Evolutionary conservation across 2,888 invertebrate genomes (phyloP).

Genomic region (Ctenicera cuprea): DNA sequence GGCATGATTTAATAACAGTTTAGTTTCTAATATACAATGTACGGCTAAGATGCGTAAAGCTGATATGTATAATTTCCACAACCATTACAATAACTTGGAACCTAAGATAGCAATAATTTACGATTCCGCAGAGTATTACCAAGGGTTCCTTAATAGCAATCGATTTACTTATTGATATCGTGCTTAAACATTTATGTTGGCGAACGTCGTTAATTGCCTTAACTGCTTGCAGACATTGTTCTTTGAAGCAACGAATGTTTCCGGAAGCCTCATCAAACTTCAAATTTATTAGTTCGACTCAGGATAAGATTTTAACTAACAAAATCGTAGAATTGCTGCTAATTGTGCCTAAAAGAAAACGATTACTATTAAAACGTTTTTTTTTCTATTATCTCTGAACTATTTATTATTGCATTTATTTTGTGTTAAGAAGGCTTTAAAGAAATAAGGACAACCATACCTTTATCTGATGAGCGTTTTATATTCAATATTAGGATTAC

Average conservation of each 20-base stretch:
- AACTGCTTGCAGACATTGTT: slow-evolving; percentile 6
- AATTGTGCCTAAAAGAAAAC: no score
- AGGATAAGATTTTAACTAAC: no score
- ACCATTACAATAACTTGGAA: slow-evolving; percentile 23
- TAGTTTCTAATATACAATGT: slow-evolving; percentile 6
- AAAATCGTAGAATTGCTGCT: no score
- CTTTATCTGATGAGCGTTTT: background rate
- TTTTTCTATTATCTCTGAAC: no score
- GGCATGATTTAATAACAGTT: slow-evolving; percentile 1
- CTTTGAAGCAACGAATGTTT: background rate
- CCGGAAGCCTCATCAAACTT: no score
- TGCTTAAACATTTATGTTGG: slow-evolving; percentile 26
- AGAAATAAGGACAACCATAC: no score
- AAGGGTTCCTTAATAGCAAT: slow-evolving; percentile 32
- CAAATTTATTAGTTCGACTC: no score
- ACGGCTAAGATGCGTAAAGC: slow-evolving; percentile 12
- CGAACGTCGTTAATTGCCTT: slow-evolving; percentile 14
- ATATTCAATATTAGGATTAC: slow-evolving; percentile 1
- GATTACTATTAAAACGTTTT: no score
- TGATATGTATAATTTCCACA: slow-evolving; percentile 17
- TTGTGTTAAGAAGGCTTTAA: no score
- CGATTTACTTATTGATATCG: slow-evolving; percentile 33
- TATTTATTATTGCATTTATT: no score
- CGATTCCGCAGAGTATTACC: slow-evolving; percentile 30
- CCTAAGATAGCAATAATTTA: slow-evolving; percentile 27